phyloP scores from a whole-genome alignment of 2,888 invertebrate genomes.

The Tetanocera ferruginea region DNA sequence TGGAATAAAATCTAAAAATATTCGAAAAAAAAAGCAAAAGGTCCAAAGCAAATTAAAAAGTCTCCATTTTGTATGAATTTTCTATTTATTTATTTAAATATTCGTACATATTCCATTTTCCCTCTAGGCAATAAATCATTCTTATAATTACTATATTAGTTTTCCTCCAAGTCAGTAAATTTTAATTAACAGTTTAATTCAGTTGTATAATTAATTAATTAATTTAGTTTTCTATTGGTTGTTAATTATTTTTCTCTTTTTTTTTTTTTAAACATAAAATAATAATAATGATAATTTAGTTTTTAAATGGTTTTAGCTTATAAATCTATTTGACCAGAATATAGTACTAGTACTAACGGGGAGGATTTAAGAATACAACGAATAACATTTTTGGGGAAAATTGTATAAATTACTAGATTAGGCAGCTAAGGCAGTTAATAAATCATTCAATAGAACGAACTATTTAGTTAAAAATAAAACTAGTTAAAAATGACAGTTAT shows the following conservation, averaged over 20 bases:
- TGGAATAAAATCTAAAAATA: too few species aligned
- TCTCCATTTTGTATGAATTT: conserved; percentile 52
- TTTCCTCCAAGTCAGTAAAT: conserved; percentile 35
- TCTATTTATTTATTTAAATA: conserved; percentile 55
- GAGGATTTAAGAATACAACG: background rate
- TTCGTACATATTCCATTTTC: conserved; percentile 42
- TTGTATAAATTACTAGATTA: conserved; percentile 4
- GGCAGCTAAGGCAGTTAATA: conserved; percentile 29
- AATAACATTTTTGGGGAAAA: background rate
- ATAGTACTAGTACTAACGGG: background rate
- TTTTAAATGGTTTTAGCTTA: background rate
- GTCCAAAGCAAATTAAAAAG: too few species aligned
- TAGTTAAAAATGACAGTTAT: background rate
- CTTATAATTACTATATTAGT: conserved; percentile 33
- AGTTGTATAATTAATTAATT: conserved; percentile 11
- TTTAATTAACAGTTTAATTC: conserved; percentile 28
- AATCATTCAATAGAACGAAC: background rate
- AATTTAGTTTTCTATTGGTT: background rate
- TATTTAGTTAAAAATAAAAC: background rate
- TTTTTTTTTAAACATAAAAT: conserved; percentile 40
- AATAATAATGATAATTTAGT: conserved; percentile 16
- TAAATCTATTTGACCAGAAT: conserved; percentile 1
- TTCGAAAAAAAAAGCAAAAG: too few species aligned
- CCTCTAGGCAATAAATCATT: conserved; percentile 41
- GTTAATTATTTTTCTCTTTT: background rate